Evolutionary conservation across 1,140 invertebrate species (phyloP), one percentile per base, ranked within the genome.

Genomic region (Bactericera cockerelli): DNA sequence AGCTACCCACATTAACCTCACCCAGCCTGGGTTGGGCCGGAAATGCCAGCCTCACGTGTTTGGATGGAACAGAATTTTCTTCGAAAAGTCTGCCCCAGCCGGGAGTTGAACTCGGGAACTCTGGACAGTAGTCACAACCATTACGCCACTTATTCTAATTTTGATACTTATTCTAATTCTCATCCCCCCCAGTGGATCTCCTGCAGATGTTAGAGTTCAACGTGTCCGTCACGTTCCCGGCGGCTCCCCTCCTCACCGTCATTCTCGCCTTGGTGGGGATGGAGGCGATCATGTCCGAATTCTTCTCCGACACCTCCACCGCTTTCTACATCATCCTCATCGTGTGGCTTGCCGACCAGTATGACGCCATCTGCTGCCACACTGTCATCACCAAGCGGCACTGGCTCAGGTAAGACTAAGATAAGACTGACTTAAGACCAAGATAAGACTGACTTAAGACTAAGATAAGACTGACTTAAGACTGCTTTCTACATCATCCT

Each of bases 201-300:
- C 77, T 98, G 60, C 94, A 98, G 74, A 96, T 97, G 89, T 73
- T 98, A 70, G 94, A 98, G 71, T 89, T 89, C 71, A 95, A 96
- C 72, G 83, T 93, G 19, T 81, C 87, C 0, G 84, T 96, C 13
- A 86, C 87, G 3, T 97, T 98, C 70, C 94, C 94, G 16, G 90
- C 92, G 26, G 94, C 94, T 26, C 93, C 95, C 8, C 76, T 99
- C 16, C 78, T 98, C 36, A 98, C 94, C 3, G 93, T 98, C 38
- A 96, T 99, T 65, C 73, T 99, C 69, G 96, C 96, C 13, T 76
- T 99, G 70, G 93, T 99, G 64, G 93, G 94, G 33, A 98, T 99
- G 93, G 95, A 99, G 72, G 93, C 95, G 0, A 97, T 99, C 56
- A 99, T 99, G 95, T 96, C 93, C 0, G 96, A 99, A 75, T 98